Evolutionary conservation across 1,140 invertebrate genomes (phyloP).

Genomic region (Drosophila eugracilis): DNA sequence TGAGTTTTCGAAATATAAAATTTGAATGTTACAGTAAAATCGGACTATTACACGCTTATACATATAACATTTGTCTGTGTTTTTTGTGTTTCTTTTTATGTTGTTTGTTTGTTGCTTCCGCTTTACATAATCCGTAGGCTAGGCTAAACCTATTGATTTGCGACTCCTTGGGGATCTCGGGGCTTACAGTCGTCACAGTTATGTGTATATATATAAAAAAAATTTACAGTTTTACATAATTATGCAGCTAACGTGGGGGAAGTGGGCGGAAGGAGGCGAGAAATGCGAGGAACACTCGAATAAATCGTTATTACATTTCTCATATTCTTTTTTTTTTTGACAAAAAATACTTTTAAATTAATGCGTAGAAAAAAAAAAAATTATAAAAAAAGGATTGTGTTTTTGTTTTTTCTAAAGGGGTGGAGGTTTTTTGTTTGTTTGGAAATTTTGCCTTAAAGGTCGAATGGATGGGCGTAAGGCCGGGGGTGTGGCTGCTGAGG

Average conservation of each 20-base stretch:
- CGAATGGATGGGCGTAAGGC: conserved; percentile 16
- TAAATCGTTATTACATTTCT: conserved; percentile 19
- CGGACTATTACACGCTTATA: conserved; percentile 49
- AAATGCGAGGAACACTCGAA: conserved; percentile 62
- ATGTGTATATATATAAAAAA: conserved; percentile 60
- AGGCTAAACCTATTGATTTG: conserved; percentile 67
- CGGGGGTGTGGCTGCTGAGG: conserved; percentile 23
- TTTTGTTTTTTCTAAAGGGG: background rate
- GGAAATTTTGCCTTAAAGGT: conserved; percentile 27
- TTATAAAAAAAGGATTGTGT: conserved; percentile 19
- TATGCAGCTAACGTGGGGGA: conserved; percentile 21
- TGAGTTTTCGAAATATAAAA: background rate
- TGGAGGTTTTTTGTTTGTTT: background rate
- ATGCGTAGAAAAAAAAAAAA: conserved; percentile 31
- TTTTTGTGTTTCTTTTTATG: conserved; percentile 12
- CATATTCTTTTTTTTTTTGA: conserved; percentile 17
- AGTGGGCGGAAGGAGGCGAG: conserved; percentile 18
- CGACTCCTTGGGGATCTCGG: conserved; percentile 37
- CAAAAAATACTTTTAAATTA: conserved; percentile 49
- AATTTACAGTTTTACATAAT: conserved; percentile 69
- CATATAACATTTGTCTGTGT: conserved; percentile 59
- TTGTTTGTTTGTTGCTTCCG: conserved; percentile 7
- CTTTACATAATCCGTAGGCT: conserved; percentile 49
- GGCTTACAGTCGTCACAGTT: conserved; percentile 34
- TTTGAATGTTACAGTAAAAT: background rate